phyloP scores from a whole-genome alignment of 2,113 vertebrate species.

The Donacobius atricapilla region DNA sequence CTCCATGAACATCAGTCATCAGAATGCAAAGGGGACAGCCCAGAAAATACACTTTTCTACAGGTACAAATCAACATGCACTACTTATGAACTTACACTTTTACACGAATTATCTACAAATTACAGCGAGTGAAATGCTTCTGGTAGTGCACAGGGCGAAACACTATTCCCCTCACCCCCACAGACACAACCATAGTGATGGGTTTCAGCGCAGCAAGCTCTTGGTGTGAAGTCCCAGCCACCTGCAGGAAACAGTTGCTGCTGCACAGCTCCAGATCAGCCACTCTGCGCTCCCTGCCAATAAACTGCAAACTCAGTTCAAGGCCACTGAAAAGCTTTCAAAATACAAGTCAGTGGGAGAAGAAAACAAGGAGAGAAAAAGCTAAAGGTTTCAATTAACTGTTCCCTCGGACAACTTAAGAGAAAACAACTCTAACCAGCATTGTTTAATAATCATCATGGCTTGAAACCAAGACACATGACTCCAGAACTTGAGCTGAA shows the following conservation, averaged over 20 bases:
- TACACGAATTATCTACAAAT: neutral
- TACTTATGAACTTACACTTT: neutral
- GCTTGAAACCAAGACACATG: neutral
- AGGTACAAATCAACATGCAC: neutral
- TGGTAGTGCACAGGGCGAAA: neutral
- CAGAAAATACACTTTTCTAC: neutral
- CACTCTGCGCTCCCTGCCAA: neutral
- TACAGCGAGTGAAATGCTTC: neutral
- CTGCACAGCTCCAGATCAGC: neutral
- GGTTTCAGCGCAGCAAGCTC: neutral
- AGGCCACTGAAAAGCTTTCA: constrained; percentile 30
- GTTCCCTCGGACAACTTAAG: neutral
- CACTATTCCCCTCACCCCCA: too few relatives aligned
- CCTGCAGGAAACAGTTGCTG: neutral
- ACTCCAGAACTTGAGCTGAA: neutral
- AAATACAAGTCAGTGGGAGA: constrained; percentile 14
- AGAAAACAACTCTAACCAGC: neutral
- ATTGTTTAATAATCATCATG: neutral
- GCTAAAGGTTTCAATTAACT: constrained; percentile 29
- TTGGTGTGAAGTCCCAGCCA: neutral
- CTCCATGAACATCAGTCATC: neutral
- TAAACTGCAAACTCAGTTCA: neutral
- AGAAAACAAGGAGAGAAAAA: neutral
- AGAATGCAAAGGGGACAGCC: neutral
- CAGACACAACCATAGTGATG: neutral